A percentile compares a stretch with the other conserved stretches of the same genome.
These are phyloP conservation scores for Ctenicera cuprea DNA, from an alignment of 2,888 invertebrate genomes.

Conservation along the genomic window DNA sequence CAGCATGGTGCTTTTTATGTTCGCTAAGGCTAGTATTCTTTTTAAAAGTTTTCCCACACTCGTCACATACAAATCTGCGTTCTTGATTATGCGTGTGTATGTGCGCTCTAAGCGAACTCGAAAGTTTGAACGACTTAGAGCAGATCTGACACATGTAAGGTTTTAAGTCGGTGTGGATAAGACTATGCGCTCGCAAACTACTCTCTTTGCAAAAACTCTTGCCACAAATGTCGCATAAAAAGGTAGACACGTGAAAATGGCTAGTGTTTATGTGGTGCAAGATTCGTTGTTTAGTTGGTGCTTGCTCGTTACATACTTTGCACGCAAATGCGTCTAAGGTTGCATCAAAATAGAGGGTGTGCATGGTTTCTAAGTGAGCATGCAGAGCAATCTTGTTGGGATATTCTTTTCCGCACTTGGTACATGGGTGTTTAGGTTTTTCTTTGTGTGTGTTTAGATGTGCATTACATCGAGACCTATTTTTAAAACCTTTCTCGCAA, in stretches of 20 bases:
- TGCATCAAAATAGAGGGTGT: slow-evolving; percentile 56
- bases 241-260: slow-evolving; percentile 55
- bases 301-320: slow-evolving; percentile 48
- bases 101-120: slow-evolving; percentile 66
- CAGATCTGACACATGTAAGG: slow-evolving; percentile 67
- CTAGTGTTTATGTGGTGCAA: slow-evolving; percentile 54
- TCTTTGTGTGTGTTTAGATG: slow-evolving; percentile 52
- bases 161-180: slow-evolving; percentile 53
- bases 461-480: slow-evolving; percentile 47
- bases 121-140: slow-evolving; percentile 67
- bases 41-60: slow-evolving; percentile 63
- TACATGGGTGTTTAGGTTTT: slow-evolving; percentile 51
- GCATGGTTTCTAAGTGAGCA: slow-evolving; percentile 49
- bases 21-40: slow-evolving; percentile 73
- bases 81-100: slow-evolving; percentile 68
- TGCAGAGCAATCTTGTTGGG: slow-evolving; percentile 45
- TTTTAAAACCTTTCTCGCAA: slow-evolving; percentile 51
- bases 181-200: slow-evolving; percentile 49
- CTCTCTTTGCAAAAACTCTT: slow-evolving; percentile 71
- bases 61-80: slow-evolving; percentile 50
- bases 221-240: slow-evolving; percentile 73
- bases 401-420: slow-evolving; percentile 51
- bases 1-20: slow-evolving; percentile 75
- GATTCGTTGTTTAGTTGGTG: slow-evolving; percentile 44
- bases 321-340: slow-evolving; percentile 50